Percentiles rank a stretch among this genome's conserved stretches.
These are phyloP conservation scores for Atta texana DNA, from an alignment of 1,140 invertebrate species.

Conservation along the genomic window DNA sequence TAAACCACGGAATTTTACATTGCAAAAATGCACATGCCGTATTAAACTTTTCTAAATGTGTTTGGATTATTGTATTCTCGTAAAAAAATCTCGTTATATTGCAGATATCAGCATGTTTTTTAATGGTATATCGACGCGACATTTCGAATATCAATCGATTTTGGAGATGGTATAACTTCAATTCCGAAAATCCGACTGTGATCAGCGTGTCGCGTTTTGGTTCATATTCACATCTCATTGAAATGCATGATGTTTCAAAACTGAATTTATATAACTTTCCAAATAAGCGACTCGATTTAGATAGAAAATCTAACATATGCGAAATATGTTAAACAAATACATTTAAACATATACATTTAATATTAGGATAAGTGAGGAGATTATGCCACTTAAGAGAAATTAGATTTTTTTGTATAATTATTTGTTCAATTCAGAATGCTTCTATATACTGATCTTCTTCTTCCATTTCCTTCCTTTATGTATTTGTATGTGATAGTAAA, in stretches of 20 bases:
- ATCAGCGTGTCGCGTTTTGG: neutral
- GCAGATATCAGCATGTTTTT: neutral
- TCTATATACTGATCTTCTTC: too few relatives aligned
- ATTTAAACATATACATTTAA: neutral
- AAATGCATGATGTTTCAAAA: slow-evolving; percentile 55
- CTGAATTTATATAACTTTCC: slow-evolving; percentile 29
- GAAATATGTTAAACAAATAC: neutral
- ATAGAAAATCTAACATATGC: neutral
- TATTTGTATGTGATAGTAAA: too few relatives aligned
- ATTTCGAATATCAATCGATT: neutral
- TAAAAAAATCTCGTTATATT: neutral
- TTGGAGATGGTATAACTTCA: neutral
- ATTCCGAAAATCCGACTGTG: neutral
- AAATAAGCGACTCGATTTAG: slow-evolving; percentile 41
- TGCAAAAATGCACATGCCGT: neutral
- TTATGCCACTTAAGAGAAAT: too few relatives aligned
- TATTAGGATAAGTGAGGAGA: neutral
- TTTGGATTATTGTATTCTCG: neutral
- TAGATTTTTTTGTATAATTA: too few relatives aligned
- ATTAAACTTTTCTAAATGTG: neutral
- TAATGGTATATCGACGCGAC: neutral
- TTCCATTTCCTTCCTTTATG: too few relatives aligned
- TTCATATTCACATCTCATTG: slow-evolving; percentile 41
- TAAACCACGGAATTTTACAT: slow-evolving; percentile 22
- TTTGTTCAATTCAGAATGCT: too few relatives aligned